Evolutionary conservation across 2,113 vertebrate species (phyloP), one percentile per base, ranked within the genome.

Genomic region (Dendropsophus ebraccatus): DNA sequence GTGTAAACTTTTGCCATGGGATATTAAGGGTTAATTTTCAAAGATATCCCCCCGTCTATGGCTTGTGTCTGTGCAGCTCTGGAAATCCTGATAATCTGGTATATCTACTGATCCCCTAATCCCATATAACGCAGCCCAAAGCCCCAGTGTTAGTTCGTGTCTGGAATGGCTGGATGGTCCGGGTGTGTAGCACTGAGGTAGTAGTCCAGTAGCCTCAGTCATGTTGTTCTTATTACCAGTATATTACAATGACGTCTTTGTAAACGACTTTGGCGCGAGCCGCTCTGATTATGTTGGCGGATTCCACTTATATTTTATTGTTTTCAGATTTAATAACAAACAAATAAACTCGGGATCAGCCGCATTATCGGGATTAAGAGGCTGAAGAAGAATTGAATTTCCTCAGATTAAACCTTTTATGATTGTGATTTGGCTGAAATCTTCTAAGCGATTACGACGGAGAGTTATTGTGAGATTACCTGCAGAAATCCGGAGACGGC

Each of bases 291-390:
- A 32, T 65, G 28, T 65, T 65, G 3, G 4, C 62, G 13, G 28
- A 65, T 16, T 32, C 14, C 4, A 30, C 30, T 65, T 65, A 21
- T 16, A 6, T 11, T 65, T 65, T 70, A 70, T 73, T 73, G 70
- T 73, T 45, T n/a, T n/a, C 21, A 70, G 35, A 70, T 70, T 70
- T 37, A 70, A 70, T 37, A 70, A 70, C n/a, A 70, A 37, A 70
- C 67, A 70, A 70, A 37, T 37, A 35, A 70, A 70, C 14, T 37
- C 9, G 14, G 67, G 67, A 37, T 70, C 30, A 70, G 35, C 9
- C 5, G 67, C 30, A 70, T 70, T 70, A 70, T 9, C 67, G 19
- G 67, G 67, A 70, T 70, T 70, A 70, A 41, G 30, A 19, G 8
- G 35, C 35, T 70, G 67, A 4, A 70, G 67, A 70, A 32, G 67